Conservation (phyloP, 2,888 invertebrate species). For the Hartigia nigra region DNA sequence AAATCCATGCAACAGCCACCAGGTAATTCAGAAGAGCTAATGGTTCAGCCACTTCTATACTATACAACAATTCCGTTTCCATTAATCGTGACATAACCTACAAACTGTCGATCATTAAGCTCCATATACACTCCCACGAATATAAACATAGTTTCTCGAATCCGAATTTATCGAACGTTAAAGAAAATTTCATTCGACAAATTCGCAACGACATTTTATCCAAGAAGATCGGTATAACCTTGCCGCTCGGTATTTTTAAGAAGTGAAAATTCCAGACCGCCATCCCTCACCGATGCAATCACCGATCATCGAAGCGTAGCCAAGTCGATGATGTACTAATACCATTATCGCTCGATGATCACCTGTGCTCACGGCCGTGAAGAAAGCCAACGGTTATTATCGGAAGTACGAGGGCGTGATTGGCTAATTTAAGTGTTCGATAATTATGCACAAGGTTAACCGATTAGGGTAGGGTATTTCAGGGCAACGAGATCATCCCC, state of each 20-base stretch:
- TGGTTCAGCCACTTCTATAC: neutral
- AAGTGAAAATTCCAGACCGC: neutral
- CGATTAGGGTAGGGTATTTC: neutral
- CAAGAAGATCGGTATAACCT: neutral
- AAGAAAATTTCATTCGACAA: neutral
- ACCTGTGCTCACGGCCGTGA: slow-evolving; percentile 33
- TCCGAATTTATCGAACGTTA: neutral
- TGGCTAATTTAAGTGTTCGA: slow-evolving; percentile 46
- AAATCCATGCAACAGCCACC: neutral
- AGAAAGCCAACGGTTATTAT: slow-evolving; percentile 46
- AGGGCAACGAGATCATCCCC: neutral
- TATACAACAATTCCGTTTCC: neutral
- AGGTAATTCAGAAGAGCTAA: neutral
- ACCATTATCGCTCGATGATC: slow-evolving; percentile 58
- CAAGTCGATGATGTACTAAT: slow-evolving; percentile 60
- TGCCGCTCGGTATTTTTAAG: neutral
- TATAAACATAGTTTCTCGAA: neutral
- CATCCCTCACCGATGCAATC: slow-evolving; percentile 44
- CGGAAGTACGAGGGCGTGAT: slow-evolving; percentile 46
- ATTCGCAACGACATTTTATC: neutral
- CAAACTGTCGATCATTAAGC: neutral
- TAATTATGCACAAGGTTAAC: slow-evolving; percentile 24
- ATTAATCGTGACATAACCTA: neutral
- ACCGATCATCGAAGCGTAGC: slow-evolving; percentile 51
- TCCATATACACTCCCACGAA: neutral